Percentiles rank a stretch among this genome's conserved stretches.
Conservation (phyloP, 2,888 invertebrate genomes). For the Acholoe squamosa region DNA sequence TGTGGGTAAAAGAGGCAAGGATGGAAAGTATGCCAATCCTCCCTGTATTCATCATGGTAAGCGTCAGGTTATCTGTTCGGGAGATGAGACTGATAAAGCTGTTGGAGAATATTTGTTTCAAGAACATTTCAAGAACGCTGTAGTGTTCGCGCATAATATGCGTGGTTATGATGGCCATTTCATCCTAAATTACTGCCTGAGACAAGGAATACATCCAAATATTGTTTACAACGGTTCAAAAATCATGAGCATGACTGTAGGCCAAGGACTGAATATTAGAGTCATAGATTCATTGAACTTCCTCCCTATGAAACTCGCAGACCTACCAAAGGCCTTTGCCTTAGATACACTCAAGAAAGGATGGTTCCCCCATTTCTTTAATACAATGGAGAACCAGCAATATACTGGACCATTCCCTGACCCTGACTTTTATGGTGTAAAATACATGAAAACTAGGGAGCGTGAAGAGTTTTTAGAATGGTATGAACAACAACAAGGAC, state of each 20-base stretch:
- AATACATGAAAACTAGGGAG: neutral
- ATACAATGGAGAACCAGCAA: neutral
- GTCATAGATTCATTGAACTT: neutral
- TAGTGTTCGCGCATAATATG: neutral
- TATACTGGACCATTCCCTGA: neutral
- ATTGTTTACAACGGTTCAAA: neutral
- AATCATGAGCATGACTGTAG: neutral
- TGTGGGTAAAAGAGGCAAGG: neutral
- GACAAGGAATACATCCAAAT: neutral
- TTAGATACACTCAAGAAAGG: neutral
- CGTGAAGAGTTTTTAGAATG: neutral
- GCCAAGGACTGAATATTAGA: neutral
- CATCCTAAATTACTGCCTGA: neutral
- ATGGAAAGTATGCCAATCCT: neutral
- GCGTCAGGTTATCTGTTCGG: neutral
- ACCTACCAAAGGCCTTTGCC: neutral
- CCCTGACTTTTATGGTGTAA: neutral
- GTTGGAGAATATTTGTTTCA: neutral
- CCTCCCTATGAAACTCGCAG: neutral
- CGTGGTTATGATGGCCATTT: neutral
- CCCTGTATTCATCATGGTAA: neutral
- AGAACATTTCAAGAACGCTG: neutral
- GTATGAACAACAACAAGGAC: neutral
- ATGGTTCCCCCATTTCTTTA: neutral
- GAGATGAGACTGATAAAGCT: neutral